These are phyloP conservation scores for Liolophura sinensis DNA, from an alignment of 1,140 invertebrate genomes.

Conservation along the genomic window DNA sequence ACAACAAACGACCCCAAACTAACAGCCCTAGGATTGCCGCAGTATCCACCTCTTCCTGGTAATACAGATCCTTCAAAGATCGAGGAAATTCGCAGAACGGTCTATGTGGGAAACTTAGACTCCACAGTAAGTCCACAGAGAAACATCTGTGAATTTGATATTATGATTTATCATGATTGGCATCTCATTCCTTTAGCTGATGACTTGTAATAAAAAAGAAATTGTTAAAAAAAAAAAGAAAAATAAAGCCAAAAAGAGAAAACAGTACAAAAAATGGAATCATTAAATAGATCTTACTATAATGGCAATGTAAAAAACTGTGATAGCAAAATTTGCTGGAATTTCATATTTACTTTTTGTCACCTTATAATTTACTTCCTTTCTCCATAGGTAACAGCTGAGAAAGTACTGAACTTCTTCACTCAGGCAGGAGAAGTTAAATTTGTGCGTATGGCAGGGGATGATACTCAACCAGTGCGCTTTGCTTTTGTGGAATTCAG, in stretches of 20 bases:
- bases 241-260: background rate
- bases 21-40: slow-evolving; percentile 78
- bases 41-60: slow-evolving; percentile 90
- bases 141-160: background rate
- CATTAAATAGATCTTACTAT: background rate
- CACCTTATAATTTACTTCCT: slow-evolving; percentile 4
- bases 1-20: slow-evolving; percentile 86
- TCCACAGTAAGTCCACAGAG: slow-evolving; percentile 62
- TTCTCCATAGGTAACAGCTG: slow-evolving; percentile 40
- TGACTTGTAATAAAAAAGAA: background rate
- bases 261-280: background rate
- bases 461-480: slow-evolving; percentile 71
- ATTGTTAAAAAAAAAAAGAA: too few relatives aligned
- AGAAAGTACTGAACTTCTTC: slow-evolving; percentile 78
- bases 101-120: slow-evolving; percentile 80
- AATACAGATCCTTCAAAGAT: slow-evolving; percentile 88
- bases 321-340: background rate
- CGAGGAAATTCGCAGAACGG: slow-evolving; percentile 93
- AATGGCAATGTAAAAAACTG: background rate
- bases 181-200: background rate
- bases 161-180: background rate
- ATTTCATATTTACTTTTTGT: slow-evolving; percentile 1
- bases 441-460: slow-evolving; percentile 88
- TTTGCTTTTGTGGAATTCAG: slow-evolving; percentile 93
- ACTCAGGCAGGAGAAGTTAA: slow-evolving; percentile 89